Base-by-base conservation (phyloP, 1,140 invertebrate species). In the Eumeta japonica region DNA sequence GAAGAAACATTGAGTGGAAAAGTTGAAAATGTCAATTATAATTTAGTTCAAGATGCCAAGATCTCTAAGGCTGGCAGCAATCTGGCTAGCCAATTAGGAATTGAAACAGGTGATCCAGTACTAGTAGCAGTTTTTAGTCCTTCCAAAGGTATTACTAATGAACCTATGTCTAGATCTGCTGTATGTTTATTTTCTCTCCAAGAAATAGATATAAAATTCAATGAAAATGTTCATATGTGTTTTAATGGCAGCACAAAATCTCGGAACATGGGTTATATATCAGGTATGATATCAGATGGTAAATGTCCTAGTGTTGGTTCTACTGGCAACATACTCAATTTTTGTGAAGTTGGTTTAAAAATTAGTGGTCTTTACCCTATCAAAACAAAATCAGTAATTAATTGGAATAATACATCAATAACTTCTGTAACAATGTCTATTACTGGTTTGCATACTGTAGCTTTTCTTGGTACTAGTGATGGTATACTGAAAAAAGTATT, bases 171-270 rank as follows among this genome's bases (percentile, higher is more conserved):
- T 3, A 83, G 85, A 31, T 94, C 92, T 2, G 94, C 92, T 0
- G 62, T 98, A 41, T 94, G 90, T 70, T 36, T 74, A 77, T 90
- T 13, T 92, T 87, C 68, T 89, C 87, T 43, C 72, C 81, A 87
- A 45, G 87, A 94, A 27, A 92, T 98, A 47, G 90, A 96, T 58
- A 84, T 85, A 35, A 90, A 90, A 55, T 97, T 98, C 67, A 92
- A 92, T 53, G 88, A 94, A 70, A 97, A 97, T 72, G 95, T 97
- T 52, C 90, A 95, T 62, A 90, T 93, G 85, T 98, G 94, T 74
- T 97, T 97, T 63, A 93, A 96, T 72, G 92, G 92, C 14, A 94
- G 88, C 49, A 87, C 88, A 37, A 90, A 90, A 48, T 89, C 92
- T 30, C 37, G 70, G 66, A 94, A 94, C 56, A 90, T 96, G 84